These are phyloP conservation scores for Caenorhabditis macrosperma DNA, from an alignment of 2,888 invertebrate species.

Conservation along the genomic window DNA sequence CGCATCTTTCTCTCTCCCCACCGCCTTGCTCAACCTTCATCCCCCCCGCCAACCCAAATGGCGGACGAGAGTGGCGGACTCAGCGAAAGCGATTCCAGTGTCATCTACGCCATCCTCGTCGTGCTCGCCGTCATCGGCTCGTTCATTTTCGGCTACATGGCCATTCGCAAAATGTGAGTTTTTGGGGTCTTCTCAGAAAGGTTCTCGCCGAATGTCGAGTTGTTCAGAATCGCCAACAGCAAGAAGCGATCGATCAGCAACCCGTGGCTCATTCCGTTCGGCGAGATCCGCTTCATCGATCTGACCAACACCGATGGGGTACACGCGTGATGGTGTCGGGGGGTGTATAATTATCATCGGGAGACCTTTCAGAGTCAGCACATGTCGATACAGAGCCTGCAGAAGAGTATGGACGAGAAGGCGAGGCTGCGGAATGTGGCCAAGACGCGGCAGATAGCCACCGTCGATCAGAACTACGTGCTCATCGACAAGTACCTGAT, in stretches of 20 bases:
- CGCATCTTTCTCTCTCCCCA: too few relatives aligned
- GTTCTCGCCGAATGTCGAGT: not conserved
- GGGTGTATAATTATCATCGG: not conserved
- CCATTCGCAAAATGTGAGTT: constrained; percentile 67
- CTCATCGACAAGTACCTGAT: constrained; percentile 70
- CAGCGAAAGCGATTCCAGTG: constrained; percentile 52
- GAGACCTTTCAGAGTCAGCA: constrained; percentile 63
- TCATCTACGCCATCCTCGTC: constrained; percentile 60
- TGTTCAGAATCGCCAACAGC: constrained; percentile 4
- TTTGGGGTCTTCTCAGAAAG: not conserved
- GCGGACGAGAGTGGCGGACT: not conserved
- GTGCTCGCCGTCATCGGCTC: constrained; percentile 64
- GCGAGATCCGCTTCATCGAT: constrained; percentile 67
- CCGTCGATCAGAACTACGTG: constrained; percentile 72
- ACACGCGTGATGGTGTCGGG: too few relatives aligned
- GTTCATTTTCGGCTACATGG: constrained; percentile 64
- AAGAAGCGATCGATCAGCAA: constrained; percentile 69
- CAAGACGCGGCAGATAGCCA: constrained; percentile 61
- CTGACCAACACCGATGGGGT: constrained; percentile 58
- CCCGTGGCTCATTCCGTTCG: constrained; percentile 74
- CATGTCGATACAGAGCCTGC: constrained; percentile 73
- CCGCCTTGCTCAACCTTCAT: not conserved
- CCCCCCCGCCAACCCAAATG: not conserved
- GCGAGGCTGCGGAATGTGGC: constrained; percentile 15
- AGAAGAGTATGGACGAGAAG: constrained; percentile 63